Base-by-base conservation (phyloP, 1,140 invertebrate genomes). In the Parasteatoda tepidariorum region DNA sequence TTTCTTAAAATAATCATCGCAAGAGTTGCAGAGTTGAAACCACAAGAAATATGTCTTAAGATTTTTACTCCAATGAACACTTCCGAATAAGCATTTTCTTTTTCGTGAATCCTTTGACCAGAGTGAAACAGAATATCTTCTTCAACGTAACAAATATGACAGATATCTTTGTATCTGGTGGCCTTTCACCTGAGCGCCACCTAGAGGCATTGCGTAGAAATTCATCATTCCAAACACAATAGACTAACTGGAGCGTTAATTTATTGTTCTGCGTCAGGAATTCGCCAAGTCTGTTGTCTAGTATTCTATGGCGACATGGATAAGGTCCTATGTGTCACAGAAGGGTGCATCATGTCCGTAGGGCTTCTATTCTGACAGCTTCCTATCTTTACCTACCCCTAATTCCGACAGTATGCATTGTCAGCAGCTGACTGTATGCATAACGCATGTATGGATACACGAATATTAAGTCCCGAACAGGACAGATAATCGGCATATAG, bases 181-280 rank as follows among this genome's bases (percentile, higher is more conserved):
- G 68, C 28, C 41, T 71, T 71, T 71, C 48, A 71, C 41, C 68
- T 33, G 26, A 30, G 41, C 30, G 48, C 68, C 48, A 71, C 68
- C 68, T 71, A 55, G 22, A 18, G 68, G 28, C 5, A 24, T 9
- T 30, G 24, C 18, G 41, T 15, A 18, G 48, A 22, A 71, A 71
- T 71, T 33, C 41, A 71, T 71, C 68, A 71, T 33, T 26, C 38
- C 48, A n/a, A 28, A 57, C 68, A 71, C 48, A 71, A 71, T 71
- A 38, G 68, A 22, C 9, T 6, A 59, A 59, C 13, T 22, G 26
- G 28, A 38, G 67, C 48, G 15, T 24, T 71, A 71, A 71, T 71
- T 71, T 71, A 71, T 71, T 55, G 68, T 55, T 18, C 28, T 48
- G 68, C 48, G 48, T 28, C 68, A 22, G 31, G 4, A 71, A 71